Percentiles rank a stretch among this genome's conserved stretches.
phyloP scores from a whole-genome alignment of 2,797 vertebrate species.

The Poeciliopsis paucimaculata region DNA sequence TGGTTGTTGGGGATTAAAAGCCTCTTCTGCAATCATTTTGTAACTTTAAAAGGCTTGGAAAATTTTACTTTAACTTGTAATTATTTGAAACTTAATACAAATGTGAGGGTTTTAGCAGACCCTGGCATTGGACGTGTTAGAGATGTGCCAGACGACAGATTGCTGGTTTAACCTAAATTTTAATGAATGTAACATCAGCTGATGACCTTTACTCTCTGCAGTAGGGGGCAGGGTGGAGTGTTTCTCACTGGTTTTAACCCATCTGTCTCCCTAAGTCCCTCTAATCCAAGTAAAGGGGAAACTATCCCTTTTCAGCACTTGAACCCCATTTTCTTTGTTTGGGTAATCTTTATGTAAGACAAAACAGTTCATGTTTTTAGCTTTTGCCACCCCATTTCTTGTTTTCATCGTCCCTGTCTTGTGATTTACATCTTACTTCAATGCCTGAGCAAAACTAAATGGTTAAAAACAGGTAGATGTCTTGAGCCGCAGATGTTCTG shows the following conservation, averaged over 20 bases:
- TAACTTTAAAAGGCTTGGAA: neutral
- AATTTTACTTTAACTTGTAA: neutral
- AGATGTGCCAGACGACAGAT: slow-evolving; percentile 44
- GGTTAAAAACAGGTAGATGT: neutral
- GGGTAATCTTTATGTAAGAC: slow-evolving; percentile 41
- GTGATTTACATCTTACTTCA: neutral
- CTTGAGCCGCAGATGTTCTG: slow-evolving; percentile 2
- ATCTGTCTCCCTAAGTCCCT: slow-evolving; percentile 10
- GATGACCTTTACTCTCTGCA: slow-evolving; percentile 15
- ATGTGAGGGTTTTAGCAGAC: neutral
- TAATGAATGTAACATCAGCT: slow-evolving; percentile 25
- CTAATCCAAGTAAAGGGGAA: slow-evolving; percentile 30
- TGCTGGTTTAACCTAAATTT: slow-evolving; percentile 51
- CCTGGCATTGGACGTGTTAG: neutral
- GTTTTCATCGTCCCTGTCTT: neutral
- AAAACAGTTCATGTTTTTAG: slow-evolving; percentile 16
- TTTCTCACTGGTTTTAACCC: slow-evolving; percentile 40
- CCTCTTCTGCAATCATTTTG: neutral
- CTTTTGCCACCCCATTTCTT: slow-evolving; percentile 10
- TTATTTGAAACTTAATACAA: neutral
- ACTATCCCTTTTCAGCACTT: slow-evolving; percentile 27
- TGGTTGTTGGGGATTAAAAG: neutral
- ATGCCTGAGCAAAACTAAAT: neutral
- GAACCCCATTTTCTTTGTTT: slow-evolving; percentile 51
- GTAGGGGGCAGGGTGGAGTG: neutral